A percentile compares a stretch with the other conserved stretches of the same genome.
Conservation (phyloP, 2,797 vertebrate genomes). For the Rhynchonycteris naso region DNA sequence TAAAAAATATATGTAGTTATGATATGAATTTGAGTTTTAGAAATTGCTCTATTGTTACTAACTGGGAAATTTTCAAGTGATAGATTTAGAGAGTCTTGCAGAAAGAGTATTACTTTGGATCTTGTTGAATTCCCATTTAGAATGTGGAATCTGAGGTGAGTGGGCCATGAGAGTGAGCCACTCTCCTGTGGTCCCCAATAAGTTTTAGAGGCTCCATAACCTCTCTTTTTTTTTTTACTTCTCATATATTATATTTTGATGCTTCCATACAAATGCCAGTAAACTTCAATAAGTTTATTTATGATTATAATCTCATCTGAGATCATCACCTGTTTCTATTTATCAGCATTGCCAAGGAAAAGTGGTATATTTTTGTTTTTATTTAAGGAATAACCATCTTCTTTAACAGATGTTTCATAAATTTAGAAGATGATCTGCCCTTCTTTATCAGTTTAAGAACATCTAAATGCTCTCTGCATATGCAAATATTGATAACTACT, state of each 20-base stretch:
- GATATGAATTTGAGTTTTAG: conserved; percentile 10
- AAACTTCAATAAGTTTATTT: conserved; percentile 68
- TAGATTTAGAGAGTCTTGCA: neutral
- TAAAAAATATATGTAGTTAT: neutral
- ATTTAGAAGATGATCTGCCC: conserved; percentile 53
- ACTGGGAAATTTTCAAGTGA: neutral
- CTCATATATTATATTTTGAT: conserved; percentile 55
- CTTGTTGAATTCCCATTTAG: neutral
- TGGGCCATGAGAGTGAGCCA: neutral
- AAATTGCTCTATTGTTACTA: neutral
- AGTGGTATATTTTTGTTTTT: conserved; percentile 72
- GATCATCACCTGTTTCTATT: conserved; percentile 72
- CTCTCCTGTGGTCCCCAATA: neutral
- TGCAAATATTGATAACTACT: neutral
- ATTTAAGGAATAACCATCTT: conserved; percentile 76
- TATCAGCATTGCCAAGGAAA: conserved; percentile 66
- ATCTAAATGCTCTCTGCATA: conserved; percentile 35
- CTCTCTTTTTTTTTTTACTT: conserved; percentile 3
- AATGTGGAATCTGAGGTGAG: neutral
- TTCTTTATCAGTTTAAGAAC: conserved; percentile 53
- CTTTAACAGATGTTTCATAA: conserved; percentile 74
- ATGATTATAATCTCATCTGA: conserved; percentile 47
- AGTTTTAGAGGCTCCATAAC: neutral
- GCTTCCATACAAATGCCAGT: conserved; percentile 45
- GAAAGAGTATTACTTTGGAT: neutral